Evolutionary conservation across 2,113 vertebrate genomes (phyloP).

Genomic region (Falcunculus frontatus): DNA sequence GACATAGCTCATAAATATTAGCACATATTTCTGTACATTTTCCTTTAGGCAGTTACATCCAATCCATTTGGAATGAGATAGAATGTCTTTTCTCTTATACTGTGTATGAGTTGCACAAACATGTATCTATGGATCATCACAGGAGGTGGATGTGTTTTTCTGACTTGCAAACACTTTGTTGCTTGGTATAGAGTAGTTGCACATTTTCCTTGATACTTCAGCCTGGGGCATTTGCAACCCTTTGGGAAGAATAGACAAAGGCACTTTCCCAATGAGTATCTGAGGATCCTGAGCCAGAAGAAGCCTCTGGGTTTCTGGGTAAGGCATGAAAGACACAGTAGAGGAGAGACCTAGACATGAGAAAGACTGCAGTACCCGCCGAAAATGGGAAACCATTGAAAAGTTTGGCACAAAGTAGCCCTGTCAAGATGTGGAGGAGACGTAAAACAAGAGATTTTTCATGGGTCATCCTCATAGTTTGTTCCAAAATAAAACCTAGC

Average conservation of each 20-base stretch:
- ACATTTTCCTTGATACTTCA: not conserved
- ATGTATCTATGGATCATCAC: fast-evolving
- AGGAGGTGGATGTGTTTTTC: not conserved
- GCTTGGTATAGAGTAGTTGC: not conserved
- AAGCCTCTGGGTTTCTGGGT: not conserved
- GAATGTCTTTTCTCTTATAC: not conserved
- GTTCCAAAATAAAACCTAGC: not conserved
- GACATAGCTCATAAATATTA: not conserved
- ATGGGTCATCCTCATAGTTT: not conserved
- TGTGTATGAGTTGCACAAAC: not conserved
- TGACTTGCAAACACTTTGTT: not conserved
- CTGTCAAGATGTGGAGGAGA: not conserved
- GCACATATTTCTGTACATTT: not conserved
- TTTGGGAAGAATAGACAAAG: not conserved
- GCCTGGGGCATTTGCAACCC: fast-evolving
- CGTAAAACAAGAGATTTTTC: not conserved
- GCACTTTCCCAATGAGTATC: not conserved
- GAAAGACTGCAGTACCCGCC: not conserved
- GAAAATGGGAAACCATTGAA: not conserved
- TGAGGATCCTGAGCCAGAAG: not conserved
- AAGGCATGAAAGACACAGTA: not conserved
- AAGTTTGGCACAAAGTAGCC: not conserved
- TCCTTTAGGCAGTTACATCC: not conserved
- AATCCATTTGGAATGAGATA: not conserved
- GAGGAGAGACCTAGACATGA: not conserved